Base-by-base conservation (phyloP, 2,113 vertebrate genomes). In the Myrmecophaga tridactyla region DNA sequence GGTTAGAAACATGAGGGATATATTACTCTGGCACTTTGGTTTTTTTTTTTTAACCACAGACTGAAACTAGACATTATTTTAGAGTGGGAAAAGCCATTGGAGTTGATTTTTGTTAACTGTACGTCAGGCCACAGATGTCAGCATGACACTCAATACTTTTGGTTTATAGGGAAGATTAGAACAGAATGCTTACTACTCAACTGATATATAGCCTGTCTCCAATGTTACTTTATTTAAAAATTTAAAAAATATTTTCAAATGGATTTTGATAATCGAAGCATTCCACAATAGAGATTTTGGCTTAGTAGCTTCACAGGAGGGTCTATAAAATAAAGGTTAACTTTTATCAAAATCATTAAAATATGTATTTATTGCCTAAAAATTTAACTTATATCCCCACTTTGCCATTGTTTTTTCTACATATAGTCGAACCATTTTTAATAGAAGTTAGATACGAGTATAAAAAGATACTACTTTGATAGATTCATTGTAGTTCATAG, bases 51-150 rank as follows among this genome's bases (percentile, higher is more conserved):
- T 53, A 88, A 92, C 76, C 27, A 7, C 80, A 92, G n/a, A 75
- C 58, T 96, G 58, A 86, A 95, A 89, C 27, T 80, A 91, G 63
- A 46, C 56, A 60, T 85, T 75, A 65, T 81, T 94, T 90, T 80
- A 86, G 43, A 93, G 29, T 60, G n/a, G 31, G 39, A 81, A 95
- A 93, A 89, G 43, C 27, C 69, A 80, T 87, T 96, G 87, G 23
- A 78, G 46, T 46, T 95, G 56, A 86, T 31, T 95, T 95, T 80
- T 85, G 82, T 93, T 56, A 89, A 94, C 34, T 96, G 94, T 92
- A 80, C 93, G 75, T 82, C 77, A 91, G 65, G 70, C n/a, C 65
- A 86, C 90, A 97, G 88, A 93, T 89, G 83, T 94, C 91, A 84
- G 63, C 58, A 86, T 41, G 86, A 95, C 67, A 95, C 53, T 53